These are phyloP conservation scores for Acronicta aceris DNA, from an alignment of 2,888 invertebrate species.

Conservation along the genomic window DNA sequence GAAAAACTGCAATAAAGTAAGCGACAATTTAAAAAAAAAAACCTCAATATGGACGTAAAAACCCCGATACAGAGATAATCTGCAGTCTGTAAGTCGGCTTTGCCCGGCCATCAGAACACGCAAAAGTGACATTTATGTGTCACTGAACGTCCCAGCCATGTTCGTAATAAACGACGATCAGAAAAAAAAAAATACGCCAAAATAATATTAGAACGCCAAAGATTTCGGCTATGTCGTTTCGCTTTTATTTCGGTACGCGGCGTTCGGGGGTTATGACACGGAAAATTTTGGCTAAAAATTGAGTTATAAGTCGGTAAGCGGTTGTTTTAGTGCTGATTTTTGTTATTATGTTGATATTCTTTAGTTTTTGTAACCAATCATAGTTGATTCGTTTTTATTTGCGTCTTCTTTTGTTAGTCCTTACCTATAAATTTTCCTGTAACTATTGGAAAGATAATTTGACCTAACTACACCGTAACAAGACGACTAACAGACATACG, in stretches of 20 bases:
- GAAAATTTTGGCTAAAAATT: slow-evolving; percentile 8
- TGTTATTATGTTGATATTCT: background rate
- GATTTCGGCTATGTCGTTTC: slow-evolving; percentile 17
- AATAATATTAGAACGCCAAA: slow-evolving; percentile 39
- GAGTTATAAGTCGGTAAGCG: background rate
- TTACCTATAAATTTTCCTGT: too few relatives aligned
- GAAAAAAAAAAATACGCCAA: slow-evolving; percentile 32
- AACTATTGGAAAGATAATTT: too few relatives aligned
- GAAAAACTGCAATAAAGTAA: too few relatives aligned
- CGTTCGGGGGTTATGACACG: slow-evolving; percentile 1
- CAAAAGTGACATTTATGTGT: slow-evolving; percentile 71
- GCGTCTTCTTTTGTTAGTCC: background rate
- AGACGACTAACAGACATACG: too few relatives aligned
- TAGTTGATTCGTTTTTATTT: background rate
- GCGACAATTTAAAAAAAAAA: slow-evolving; percentile 25
- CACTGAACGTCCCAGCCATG: slow-evolving; percentile 57
- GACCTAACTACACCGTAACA: too few relatives aligned
- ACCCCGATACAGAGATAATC: slow-evolving; percentile 43
- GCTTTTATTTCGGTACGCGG: slow-evolving; percentile 21
- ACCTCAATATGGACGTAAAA: slow-evolving; percentile 26
- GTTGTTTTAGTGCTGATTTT: background rate
- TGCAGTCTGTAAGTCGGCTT: slow-evolving; percentile 38
- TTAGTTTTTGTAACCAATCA: too few relatives aligned
- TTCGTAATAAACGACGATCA: slow-evolving; percentile 45
- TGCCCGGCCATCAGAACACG: slow-evolving; percentile 57